Evolutionary conservation across 2,888 invertebrate species (phyloP).

Genomic region (Chelonus formosanus): DNA sequence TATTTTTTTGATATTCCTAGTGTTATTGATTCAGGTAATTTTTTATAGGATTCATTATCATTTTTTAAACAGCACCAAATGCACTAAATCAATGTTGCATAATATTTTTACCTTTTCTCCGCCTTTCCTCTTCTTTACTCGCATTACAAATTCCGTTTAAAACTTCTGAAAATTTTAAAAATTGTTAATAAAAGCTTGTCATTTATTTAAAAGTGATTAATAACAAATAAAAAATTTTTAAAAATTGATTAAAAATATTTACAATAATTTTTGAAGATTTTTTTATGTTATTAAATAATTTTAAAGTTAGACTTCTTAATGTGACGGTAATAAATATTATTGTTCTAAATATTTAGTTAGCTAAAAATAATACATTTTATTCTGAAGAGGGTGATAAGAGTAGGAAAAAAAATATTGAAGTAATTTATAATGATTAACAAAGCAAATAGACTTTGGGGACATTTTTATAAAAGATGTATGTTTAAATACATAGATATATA

Average conservation of each 20-base stretch:
- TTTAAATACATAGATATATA: too few relatives aligned
- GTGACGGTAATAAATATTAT: too few relatives aligned
- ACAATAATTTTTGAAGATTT: too few relatives aligned
- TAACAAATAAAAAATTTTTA: too few relatives aligned
- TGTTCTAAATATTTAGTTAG: too few relatives aligned
- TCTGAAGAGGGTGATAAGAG: too few relatives aligned
- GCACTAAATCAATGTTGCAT: background rate
- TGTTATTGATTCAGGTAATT: too few relatives aligned
- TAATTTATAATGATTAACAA: conserved; percentile 3
- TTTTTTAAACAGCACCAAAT: background rate
- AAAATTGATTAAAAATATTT: too few relatives aligned
- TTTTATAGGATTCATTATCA: conserved; percentile 6
- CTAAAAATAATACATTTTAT: too few relatives aligned
- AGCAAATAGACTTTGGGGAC: conserved; percentile 10
- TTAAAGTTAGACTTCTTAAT: too few relatives aligned
- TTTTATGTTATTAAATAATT: too few relatives aligned
- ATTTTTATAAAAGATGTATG: background rate
- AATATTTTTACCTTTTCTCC: conserved; percentile 61
- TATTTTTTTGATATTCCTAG: conserved; percentile 2
- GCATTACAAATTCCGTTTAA: conserved; percentile 64
- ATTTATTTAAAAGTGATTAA: too few relatives aligned
- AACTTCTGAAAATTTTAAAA: conserved; percentile 60
- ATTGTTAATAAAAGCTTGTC: background rate
- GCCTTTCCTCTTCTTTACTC: conserved; percentile 63
- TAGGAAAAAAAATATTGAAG: conserved; percentile 8